These are phyloP conservation scores for Platycheirus albimanus DNA, from an alignment of 2,888 invertebrate genomes.

Conservation along the genomic window DNA sequence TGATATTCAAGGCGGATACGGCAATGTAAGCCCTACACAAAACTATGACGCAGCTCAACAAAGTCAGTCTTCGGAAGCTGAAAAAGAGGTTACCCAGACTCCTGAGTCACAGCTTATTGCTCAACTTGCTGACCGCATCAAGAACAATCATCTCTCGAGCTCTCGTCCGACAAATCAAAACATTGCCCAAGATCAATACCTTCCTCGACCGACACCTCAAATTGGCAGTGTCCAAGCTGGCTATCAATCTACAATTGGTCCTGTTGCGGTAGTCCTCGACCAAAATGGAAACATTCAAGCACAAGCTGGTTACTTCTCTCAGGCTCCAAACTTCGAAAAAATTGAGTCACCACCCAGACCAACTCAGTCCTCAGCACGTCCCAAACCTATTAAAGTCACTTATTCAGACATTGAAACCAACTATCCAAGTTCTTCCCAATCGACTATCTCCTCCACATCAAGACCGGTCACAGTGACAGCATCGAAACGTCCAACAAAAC, in stretches of 20 bases:
- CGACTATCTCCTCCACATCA: slow-evolving; percentile 73
- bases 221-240: slow-evolving; percentile 30
- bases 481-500: slow-evolving; percentile 75
- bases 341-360: slow-evolving; percentile 30
- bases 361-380: slow-evolving; percentile 53
- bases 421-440: slow-evolving; percentile 24
- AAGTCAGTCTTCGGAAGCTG: slow-evolving; percentile 42
- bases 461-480: slow-evolving; percentile 74
- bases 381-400: slow-evolving; percentile 28
- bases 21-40: slow-evolving; percentile 21
- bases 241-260: slow-evolving; percentile 7
- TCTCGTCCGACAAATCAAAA: slow-evolving; percentile 42
- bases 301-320: slow-evolving; percentile 54
- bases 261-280: slow-evolving; percentile 32
- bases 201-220: slow-evolving; percentile 58
- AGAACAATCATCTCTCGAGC: slow-evolving; percentile 42
- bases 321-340: slow-evolving; percentile 51
- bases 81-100: slow-evolving; percentile 50
- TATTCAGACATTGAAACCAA: slow-evolving; percentile 40
- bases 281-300: slow-evolving; percentile 51
- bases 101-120: slow-evolving; percentile 62
- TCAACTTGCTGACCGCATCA: slow-evolving; percentile 53
- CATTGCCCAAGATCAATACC: slow-evolving; percentile 25
- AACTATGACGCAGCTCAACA: slow-evolving; percentile 7
- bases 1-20: slow-evolving; percentile 22